Evolutionary conservation across 2,888 invertebrate species (phyloP), one percentile per base, ranked within the genome.

Genomic region (Xestia c-nigrum): DNA sequence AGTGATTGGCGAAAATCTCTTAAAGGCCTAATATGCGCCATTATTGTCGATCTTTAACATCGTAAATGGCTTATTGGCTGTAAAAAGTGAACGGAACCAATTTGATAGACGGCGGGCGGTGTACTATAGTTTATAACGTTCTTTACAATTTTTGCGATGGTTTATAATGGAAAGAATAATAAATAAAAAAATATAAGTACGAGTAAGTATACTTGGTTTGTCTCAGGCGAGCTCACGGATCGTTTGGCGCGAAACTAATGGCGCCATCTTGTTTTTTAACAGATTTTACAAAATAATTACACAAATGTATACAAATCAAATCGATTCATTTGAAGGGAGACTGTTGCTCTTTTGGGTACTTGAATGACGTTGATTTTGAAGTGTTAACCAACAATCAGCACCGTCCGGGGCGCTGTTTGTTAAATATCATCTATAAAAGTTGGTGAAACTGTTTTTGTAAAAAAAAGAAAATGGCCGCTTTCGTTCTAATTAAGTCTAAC

Each of bases 1-100:
- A 72, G 24, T 66, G 59, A 65, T 52, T 47, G 16, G 38, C 50
- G 38, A 14, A 65, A 40, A 59, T 69, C 9, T 31, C 21, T 5
- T 52, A n/a, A 12, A 59, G 40, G 47, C 69, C 43, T 40, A 55
- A 76, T 59, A 40, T 31, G 59, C 40, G 46, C 38, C 46, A 50
- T 76, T 81, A 63, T 59, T 65, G 64, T 10, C 40, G 59, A 70
- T 65, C 59, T 76, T 69, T 70, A 55, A 59, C 65, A 55, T 80
- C 69, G 77, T 80, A 55, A 83, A 76, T 66, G 46, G 31, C 59
- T 69, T 69, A 80, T 66, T 55, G 69, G 52, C 83, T 65, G 38
- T 80, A 82, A 82, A 81, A 82, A 59, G 16, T 57, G 38, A 12
- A 82, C 38, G n/a, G 43, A 50, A 67, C 31, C 38, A 31, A 21